phyloP scores from a whole-genome alignment of 1,140 invertebrate species.

The Hylaeus volcanicus region DNA sequence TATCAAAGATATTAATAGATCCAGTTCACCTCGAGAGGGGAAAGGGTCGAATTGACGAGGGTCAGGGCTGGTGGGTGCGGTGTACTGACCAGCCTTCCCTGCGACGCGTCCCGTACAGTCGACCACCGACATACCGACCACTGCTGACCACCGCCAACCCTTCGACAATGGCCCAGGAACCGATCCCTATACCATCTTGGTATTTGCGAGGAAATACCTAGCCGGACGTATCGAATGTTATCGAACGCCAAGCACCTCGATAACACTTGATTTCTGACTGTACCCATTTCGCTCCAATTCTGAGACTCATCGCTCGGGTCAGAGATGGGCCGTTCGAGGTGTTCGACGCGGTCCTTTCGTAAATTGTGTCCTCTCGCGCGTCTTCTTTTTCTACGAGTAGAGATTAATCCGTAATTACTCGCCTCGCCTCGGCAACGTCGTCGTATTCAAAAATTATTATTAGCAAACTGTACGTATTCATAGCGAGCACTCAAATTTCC shows the following conservation, averaged over 20 bases:
- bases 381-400: too few relatives aligned
- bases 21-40: neutral
- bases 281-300: neutral
- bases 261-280: neutral
- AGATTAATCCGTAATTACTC: too few relatives aligned
- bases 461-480: too few relatives aligned
- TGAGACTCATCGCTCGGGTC: too few relatives aligned
- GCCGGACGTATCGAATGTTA: conserved; percentile 27
- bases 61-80: conserved; percentile 8
- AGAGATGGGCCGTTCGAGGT: too few relatives aligned
- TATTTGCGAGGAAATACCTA: conserved; percentile 20
- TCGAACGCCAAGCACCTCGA: neutral
- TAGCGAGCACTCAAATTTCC: neutral
- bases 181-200: conserved; percentile 23
- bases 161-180: neutral
- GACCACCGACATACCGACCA: neutral
- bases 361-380: too few relatives aligned
- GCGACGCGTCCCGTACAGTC: neutral
- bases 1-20: conserved; percentile 15
- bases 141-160: neutral
- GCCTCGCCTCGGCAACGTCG: too few relatives aligned
- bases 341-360: too few relatives aligned
- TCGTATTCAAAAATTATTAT: too few relatives aligned
- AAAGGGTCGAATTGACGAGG: conserved; percentile 13
- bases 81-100: conserved; percentile 10